Base-by-base conservation (phyloP, 2,113 vertebrate genomes). In the Macaca mulatta region DNA sequence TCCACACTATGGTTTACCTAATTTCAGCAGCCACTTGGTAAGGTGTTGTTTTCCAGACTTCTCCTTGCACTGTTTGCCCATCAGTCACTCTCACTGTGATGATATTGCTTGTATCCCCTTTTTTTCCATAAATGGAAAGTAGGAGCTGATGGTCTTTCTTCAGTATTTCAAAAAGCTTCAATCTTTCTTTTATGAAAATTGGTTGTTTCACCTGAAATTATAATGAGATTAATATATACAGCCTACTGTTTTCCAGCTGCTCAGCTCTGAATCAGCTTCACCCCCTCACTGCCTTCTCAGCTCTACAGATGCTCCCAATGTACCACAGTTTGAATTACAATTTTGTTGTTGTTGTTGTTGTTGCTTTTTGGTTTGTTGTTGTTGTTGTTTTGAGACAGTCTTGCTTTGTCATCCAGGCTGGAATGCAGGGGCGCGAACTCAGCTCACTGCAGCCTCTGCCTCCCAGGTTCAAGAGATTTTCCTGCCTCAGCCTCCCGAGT, bases 1-100 rank as follows among this genome's bases (percentile, higher is more conserved):
- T 93, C 93, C 55, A 35, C 43, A 92, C 30, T 40, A 5, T 4
- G 89, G 12, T 20, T 98, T 98, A 99, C 99, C 99, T 99, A 30
- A 99, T 98, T 80, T 90, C 97, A 22, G 95, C 57, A 59, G 99
- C 99, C 96, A 99, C 89, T 4, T 99, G 98, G 88, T 99, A 98
- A 0, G 99, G 99, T 0, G 99, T 99, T 30, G 99, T 99, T 95
- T 97, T 98, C 99, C 99, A 99, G 3, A 97, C 98, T 38, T 99
- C 93, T 12, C 98, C 99, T 92, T 98, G 84, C 52, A 97, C n/a
- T 0, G 20, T 59, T 27, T 93, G 98, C 80, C 98, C 98, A 93
- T 97, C 97, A 3, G 78, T 40, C 91, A 99, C 79, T 48, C 18
- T 97, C 55, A 99, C 93, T 92, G 96, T 97, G 96, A 99, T 99